Conservation (phyloP, 1,140 invertebrate species). For the Drosophila ananassae region DNA sequence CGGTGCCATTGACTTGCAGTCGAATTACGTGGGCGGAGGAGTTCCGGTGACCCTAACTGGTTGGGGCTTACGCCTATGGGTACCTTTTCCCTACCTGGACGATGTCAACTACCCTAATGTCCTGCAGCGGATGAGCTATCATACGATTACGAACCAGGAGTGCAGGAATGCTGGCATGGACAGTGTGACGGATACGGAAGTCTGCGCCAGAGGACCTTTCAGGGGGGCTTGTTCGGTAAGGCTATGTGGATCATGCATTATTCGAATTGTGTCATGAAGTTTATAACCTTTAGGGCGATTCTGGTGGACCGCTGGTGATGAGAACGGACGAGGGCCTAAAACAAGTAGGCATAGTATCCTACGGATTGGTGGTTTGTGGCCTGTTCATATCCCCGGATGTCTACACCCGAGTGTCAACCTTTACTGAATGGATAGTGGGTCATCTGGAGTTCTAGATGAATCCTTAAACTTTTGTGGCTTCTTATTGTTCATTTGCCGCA, state of each 20-base stretch:
- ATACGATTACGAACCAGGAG: conserved; percentile 68
- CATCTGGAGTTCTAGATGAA: conserved; percentile 10
- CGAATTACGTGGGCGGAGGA: conserved; percentile 49
- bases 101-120: conserved; percentile 62
- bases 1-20: conserved; percentile 43
- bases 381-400: conserved; percentile 85
- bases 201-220: conserved; percentile 84
- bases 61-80: conserved; percentile 74
- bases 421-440: conserved; percentile 84
- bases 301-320: conserved; percentile 88
- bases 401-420: conserved; percentile 85
- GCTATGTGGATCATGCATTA: neutral
- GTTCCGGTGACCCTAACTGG: conserved; percentile 71
- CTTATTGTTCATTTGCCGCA: conserved; percentile 14
- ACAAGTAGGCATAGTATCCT: conserved; percentile 89
- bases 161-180: conserved; percentile 64
- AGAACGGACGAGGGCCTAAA: conserved; percentile 28
- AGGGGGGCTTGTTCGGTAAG: conserved; percentile 84
- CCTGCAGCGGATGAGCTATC: conserved; percentile 69
- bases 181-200: conserved; percentile 77
- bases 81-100: conserved; percentile 61
- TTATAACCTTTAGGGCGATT: conserved; percentile 87
- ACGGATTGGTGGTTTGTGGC: conserved; percentile 86
- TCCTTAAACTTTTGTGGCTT: neutral
- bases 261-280: neutral